phyloP scores from a whole-genome alignment of 2,888 invertebrate species.

The Acrobasis consociella region DNA sequence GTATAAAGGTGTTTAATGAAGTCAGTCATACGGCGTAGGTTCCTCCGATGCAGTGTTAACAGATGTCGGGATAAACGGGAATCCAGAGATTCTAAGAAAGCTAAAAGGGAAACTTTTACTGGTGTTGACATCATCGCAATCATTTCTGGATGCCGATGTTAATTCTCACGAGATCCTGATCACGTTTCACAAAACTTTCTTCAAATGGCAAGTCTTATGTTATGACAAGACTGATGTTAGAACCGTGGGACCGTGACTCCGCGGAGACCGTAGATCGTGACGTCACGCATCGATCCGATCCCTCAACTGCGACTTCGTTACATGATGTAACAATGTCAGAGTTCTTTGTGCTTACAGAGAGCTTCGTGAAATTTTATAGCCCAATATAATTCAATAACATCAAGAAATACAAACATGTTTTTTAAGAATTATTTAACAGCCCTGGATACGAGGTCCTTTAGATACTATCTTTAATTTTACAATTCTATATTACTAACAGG shows the following conservation, averaged over 20 bases:
- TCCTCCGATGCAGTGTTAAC: too few relatives aligned
- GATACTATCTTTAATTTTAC: too few relatives aligned
- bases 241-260: neutral
- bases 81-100: too few relatives aligned
- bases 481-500: too few relatives aligned
- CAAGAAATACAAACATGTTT: too few relatives aligned
- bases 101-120: neutral
- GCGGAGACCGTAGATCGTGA: neutral
- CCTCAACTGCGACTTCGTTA: neutral
- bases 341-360: neutral
- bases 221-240: neutral
- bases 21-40: too few relatives aligned
- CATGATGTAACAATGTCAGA: neutral
- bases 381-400: neutral
- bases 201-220: neutral
- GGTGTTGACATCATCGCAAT: constrained; percentile 1
- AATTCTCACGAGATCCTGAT: too few relatives aligned
- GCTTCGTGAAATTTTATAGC: neutral
- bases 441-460: too few relatives aligned
- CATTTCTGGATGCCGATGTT: neutral
- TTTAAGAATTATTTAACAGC: too few relatives aligned
- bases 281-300: neutral
- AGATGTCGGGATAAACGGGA: too few relatives aligned
- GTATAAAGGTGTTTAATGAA: too few relatives aligned
- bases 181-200: too few relatives aligned